Percentiles rank a stretch among this genome's conserved stretches.
These are phyloP conservation scores for Enoplosus armatus DNA, from an alignment of 2,797 vertebrate genomes.

Conservation along the genomic window DNA sequence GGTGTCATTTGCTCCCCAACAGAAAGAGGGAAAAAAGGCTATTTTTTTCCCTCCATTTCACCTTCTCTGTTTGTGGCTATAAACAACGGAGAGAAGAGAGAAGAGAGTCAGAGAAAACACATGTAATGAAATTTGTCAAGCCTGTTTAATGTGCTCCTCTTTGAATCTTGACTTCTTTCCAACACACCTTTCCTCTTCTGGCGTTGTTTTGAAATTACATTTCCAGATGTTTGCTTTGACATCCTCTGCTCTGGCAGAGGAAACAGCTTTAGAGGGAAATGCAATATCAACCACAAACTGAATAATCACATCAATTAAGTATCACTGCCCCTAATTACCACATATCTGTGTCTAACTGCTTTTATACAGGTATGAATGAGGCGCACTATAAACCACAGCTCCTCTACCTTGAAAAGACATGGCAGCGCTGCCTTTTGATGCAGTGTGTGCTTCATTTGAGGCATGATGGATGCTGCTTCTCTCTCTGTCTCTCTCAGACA, in stretches of 20 bases:
- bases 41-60: slow-evolving; percentile 32
- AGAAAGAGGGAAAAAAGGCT: slow-evolving; percentile 20
- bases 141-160: slow-evolving; percentile 23
- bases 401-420: slow-evolving; percentile 12
- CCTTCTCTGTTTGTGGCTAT: slow-evolving; percentile 30
- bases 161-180: slow-evolving; percentile 18
- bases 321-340: slow-evolving; percentile 27
- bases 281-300: slow-evolving; percentile 30
- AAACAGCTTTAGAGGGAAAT: slow-evolving; percentile 27
- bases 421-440: slow-evolving; percentile 33
- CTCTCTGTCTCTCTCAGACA: slow-evolving; percentile 31
- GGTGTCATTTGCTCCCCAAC: slow-evolving; percentile 63
- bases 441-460: slow-evolving; percentile 35
- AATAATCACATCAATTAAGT: slow-evolving; percentile 37
- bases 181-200: slow-evolving; percentile 13
- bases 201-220: slow-evolving; percentile 5
- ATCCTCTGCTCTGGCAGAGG: slow-evolving; percentile 16
- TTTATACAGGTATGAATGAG: slow-evolving; percentile 20
- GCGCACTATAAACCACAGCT: background rate
- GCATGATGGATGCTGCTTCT: slow-evolving; percentile 51
- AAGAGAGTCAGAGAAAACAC: slow-evolving; percentile 22
- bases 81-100: slow-evolving; percentile 45
- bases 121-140: slow-evolving; percentile 43
- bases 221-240: slow-evolving; percentile 34
- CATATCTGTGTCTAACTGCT: slow-evolving; percentile 12